Evolutionary conservation across 2,797 vertebrate genomes (phyloP), one percentile per base, ranked within the genome.

Genomic region (Lemur catta): DNA sequence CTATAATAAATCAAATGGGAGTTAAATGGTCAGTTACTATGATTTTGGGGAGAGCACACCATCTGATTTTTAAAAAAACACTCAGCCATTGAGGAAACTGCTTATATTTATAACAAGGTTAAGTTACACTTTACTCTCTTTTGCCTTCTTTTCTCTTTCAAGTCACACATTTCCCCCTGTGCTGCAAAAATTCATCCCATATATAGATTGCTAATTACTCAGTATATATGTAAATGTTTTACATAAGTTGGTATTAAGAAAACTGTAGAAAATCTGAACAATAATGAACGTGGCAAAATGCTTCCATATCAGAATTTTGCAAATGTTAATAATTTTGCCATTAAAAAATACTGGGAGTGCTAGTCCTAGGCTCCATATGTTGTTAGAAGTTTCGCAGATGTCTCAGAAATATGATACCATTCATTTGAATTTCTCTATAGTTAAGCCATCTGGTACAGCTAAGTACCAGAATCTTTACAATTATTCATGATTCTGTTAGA

Each of bases 291-390:
- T 61, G 33, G 41, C 65, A 84, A 72, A 81, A 65, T 41, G 50
- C 20, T 81, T n/a, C 33, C 69, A 69, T 85, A 84, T 35, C 38
- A 71, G 41, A 84, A 65, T 91, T 95, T 94, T 88, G 69, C 72
- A 94, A 95, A 96, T 96, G 95, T 96, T 96, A 97, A 95, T 92
- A 71, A 94, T 35, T 89, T 91, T 95, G 92, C 75, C 90, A 96
- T 94, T 97, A 97, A 95, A 95, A 91, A 89, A 59, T 75, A 86
- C 80, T 86, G 63, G 30, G 75, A 94, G 63, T 75, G 33, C 43
- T 57, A 86, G 87, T 95, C 43, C 67, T 94, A 14, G 26, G 89
- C 79, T 93, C 96, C 95, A 87, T 97, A 96, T 96, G 96, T 48
- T 96, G 67, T 89, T 91, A 91, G 72, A 86, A 97, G 90, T 85